Base-by-base conservation (phyloP, 2,113 vertebrate species). In the Antechinus flavipes region DNA sequence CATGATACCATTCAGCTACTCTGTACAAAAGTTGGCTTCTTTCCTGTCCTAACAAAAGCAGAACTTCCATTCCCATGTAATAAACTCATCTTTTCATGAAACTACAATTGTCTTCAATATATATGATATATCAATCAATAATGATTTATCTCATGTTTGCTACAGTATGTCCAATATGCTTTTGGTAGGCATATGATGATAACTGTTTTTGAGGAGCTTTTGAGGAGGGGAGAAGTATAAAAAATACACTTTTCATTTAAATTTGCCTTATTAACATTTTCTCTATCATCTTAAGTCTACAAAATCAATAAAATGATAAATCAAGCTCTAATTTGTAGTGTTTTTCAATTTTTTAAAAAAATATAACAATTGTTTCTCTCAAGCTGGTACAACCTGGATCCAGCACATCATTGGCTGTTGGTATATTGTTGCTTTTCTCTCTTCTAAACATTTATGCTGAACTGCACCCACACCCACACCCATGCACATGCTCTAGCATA, bases 191-290 rank as follows among this genome's bases (percentile, higher is more conserved):
- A 11, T 68, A 30, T 30, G 58, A 35, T 68, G 12, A 30, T 68
- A 68, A 68, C 35, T 68, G 58, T 68, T 84, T 84, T 42, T 42
- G 42, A 42, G 42, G 42, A 26, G n/a, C 16, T 84, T 42, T 84
- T 2, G n/a, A 0, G 2, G 6, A 0, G 0, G n/a, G 4, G 30
- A 12, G 30, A 68, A 35, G 68, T 42, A 23, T n/a, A 42, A n/a
- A 84, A 23, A 19, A 22, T n/a, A 84, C 19, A 23, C 1, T 42
- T 84, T 42, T 84, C 8, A 42, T 42, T 84, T 42, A 19, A 22
- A 84, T 42, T 16, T n/a, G 14, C 16, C 19, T 84, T 84, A 42
- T 84, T 42, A 84, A 42, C 19, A 84, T 84, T 42, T 76, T 76
- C 35, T n/a, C 61, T 19, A 76, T 76, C 16, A n/a, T 4, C n/a